Base-by-base conservation (phyloP, 1,140 invertebrate genomes). In the Calephelis nemesis region DNA sequence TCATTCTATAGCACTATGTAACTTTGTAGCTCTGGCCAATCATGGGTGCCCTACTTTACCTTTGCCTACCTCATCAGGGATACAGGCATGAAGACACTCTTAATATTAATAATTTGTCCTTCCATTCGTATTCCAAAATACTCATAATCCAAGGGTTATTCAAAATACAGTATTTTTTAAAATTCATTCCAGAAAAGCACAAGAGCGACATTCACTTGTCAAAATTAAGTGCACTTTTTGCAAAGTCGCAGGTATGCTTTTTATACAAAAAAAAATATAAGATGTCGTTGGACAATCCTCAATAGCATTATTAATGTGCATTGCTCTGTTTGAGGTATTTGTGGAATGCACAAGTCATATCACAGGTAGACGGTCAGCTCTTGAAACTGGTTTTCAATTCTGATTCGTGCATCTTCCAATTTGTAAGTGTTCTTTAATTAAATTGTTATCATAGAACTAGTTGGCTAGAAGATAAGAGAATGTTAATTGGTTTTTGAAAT, bases 371-470 rank as follows among this genome's bases (percentile, higher is more conserved):
- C 48, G 68, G 15, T 68, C 68, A 62, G 50, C 54, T 62, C 68
- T 68, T 48, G 15, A 58, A 78, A 78, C 76, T 71, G 78, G 76
- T 80, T 79, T 70, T 8, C 48, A 67, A 65, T 71, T 73, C 74
- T 76, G 72, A 70, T 72, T 76, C 62, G 54, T 60, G 30, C 30
- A 62, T 63, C 67, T 62, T 69, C 68, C 74, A 77, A 77, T 77
- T 76, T 74, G 72, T 72, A 72, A 75, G 71, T 70, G 67, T 48
- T 52, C 58, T 69, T 69, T 67, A 65, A 77, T 72, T 72, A 71
- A 77, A 75, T 66, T 70, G 69, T 66, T 50, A 58, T 67, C 30
- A 69, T 48, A 62, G 66, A 30, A 39, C 62, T 63, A 19, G 48
- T 47, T 47, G 42, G 48, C 49, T n/a, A n/a, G 13, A 7, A 15